phyloP scores from a whole-genome alignment of 2,888 invertebrate genomes.

The Anthophora plumipes region DNA sequence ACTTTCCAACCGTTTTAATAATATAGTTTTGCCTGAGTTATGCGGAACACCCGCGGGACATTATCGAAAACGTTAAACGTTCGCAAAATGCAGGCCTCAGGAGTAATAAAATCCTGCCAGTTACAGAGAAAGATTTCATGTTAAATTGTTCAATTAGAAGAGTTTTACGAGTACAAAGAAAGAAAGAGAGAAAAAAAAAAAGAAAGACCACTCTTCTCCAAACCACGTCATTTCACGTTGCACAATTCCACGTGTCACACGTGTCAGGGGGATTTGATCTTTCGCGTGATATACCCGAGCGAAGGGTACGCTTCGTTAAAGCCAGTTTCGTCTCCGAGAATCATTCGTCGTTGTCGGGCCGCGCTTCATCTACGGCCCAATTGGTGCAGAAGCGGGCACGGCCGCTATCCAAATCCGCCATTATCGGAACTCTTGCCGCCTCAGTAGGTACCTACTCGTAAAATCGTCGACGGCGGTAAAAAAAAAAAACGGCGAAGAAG shows the following conservation, averaged over 20 bases:
- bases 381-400: conserved; percentile 54
- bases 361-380: conserved; percentile 45
- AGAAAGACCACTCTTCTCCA: no score
- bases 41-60: no score
- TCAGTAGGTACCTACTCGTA: conserved; percentile 68
- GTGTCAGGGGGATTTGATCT: conserved; percentile 41
- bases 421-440: conserved; percentile 74
- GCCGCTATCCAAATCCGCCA: conserved; percentile 75
- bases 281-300: conserved; percentile 52
- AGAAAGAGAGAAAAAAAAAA: no score
- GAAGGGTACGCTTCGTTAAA: conserved; percentile 65
- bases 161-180: no score
- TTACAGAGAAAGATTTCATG: no score
- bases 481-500: conserved; percentile 46
- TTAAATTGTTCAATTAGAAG: no score
- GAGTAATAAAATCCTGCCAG: no score
- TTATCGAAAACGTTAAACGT: no score
- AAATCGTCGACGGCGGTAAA: conserved; percentile 62
- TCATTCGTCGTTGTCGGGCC: conserved; percentile 53
- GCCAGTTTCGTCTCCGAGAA: conserved; percentile 49
- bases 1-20: no score
- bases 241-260: background rate
- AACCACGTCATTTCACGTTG: no score
- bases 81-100: no score
- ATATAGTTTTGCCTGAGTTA: no score